A percentile compares a stretch with the other conserved stretches of the same genome.
Conservation (phyloP, 1,140 invertebrate species). For the Oryctes rhinoceros region DNA sequence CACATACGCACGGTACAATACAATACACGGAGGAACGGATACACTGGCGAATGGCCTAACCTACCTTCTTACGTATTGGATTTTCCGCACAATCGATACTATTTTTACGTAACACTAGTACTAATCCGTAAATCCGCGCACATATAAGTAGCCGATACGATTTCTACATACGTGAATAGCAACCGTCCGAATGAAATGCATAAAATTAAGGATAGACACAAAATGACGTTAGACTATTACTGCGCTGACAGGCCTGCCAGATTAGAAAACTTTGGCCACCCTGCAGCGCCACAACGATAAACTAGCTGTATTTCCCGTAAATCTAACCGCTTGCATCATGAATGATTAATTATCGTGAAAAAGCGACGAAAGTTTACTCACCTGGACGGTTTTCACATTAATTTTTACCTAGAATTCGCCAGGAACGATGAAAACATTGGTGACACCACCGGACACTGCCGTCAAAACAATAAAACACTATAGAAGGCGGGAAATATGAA, state of each 20-base stretch:
- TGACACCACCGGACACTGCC: conserved; percentile 36
- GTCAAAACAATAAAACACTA: conserved; percentile 38
- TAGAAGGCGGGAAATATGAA: conserved; percentile 38
- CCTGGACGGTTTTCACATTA: conserved; percentile 38
- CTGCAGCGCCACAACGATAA: conserved; percentile 40
- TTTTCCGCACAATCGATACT: conserved; percentile 27
- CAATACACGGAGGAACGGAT: conserved; percentile 25
- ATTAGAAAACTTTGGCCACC: conserved; percentile 28
- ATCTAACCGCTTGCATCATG: not conserved
- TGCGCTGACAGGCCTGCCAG: conserved; percentile 35
- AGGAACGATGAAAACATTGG: conserved; percentile 38
- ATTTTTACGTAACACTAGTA: conserved; percentile 36
- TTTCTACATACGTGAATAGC: conserved; percentile 28
- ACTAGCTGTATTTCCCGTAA: not conserved
- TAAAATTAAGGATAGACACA: conserved; percentile 42
- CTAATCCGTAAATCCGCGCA: conserved; percentile 4
- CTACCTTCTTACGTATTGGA: conserved; percentile 35
- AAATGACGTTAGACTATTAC: conserved; percentile 42
- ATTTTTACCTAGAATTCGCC: conserved; percentile 24
- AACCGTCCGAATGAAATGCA: conserved; percentile 28
- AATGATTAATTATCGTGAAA: not conserved
- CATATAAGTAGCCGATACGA: conserved; percentile 28
- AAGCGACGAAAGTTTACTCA: not conserved
- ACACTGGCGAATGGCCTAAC: conserved; percentile 36
- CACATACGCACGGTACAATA: not conserved